These are phyloP conservation scores for Pantala flavescens DNA, from an alignment of 1,140 invertebrate species.

Conservation along the genomic window DNA sequence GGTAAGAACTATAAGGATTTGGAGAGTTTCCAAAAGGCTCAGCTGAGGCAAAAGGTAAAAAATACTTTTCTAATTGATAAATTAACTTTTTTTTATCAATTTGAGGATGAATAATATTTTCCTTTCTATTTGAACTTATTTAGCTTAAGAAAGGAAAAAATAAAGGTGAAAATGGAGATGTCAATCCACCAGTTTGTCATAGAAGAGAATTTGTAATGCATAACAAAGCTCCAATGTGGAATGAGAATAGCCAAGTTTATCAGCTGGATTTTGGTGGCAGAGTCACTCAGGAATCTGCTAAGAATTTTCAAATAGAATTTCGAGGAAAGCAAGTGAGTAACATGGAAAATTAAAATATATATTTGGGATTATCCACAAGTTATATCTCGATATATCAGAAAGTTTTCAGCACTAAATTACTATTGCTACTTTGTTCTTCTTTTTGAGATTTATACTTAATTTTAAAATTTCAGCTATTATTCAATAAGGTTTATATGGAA, in stretches of 20 bases:
- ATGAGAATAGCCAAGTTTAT: constrained; percentile 97
- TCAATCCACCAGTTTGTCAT: constrained; percentile 25
- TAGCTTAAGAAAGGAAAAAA: constrained; percentile 51
- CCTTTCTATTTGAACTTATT: not conserved
- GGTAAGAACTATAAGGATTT: constrained; percentile 72
- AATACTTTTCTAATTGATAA: not conserved
- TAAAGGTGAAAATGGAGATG: constrained; percentile 1
- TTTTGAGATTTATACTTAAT: too few species aligned
- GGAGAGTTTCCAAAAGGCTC: constrained; percentile 90
- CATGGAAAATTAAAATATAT: not conserved
- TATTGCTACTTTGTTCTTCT: too few species aligned
- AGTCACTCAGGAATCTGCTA: constrained; percentile 97
- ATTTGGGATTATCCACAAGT: too few species aligned
- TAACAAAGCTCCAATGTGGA: constrained; percentile 99
- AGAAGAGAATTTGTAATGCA: constrained; percentile 86
- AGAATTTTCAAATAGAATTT: constrained; percentile 99
- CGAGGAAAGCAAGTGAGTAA: constrained; percentile 79
- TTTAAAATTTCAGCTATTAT: too few species aligned
- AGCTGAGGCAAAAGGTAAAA: constrained; percentile 80
- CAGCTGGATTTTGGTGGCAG: constrained; percentile 98
- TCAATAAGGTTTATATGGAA: too few species aligned
- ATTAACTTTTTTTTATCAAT: not conserved
- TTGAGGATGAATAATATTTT: not conserved
- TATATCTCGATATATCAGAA: too few species aligned
- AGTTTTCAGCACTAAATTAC: too few species aligned